These are phyloP conservation scores for Cladopsammia gracilis DNA, from an alignment of 64 coral and sea anemone genomes.

Conservation along the genomic window DNA sequence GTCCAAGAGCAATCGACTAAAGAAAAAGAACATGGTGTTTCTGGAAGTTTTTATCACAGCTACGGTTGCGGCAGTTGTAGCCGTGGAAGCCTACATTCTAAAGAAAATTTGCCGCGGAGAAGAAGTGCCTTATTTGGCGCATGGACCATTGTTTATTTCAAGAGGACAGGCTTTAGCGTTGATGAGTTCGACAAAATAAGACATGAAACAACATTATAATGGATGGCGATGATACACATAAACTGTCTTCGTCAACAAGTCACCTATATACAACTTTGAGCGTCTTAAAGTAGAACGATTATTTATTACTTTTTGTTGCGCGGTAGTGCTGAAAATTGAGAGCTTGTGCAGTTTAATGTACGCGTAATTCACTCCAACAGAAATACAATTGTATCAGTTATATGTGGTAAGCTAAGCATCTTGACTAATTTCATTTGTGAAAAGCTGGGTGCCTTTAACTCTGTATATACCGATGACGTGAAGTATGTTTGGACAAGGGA, in stretches of 20 bases:
- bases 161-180: slow-evolving; percentile 34
- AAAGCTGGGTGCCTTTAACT: too few relatives aligned
- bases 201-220: not conserved
- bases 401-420: too few relatives aligned
- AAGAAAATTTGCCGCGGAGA: slow-evolving; percentile 65
- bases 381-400: too few relatives aligned
- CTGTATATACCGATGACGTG: too few relatives aligned
- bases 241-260: not conserved
- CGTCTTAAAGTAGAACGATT: too few relatives aligned
- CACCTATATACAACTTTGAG: too few relatives aligned
- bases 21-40: slow-evolving; percentile 2
- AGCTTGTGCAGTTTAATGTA: too few relatives aligned
- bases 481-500: too few relatives aligned
- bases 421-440: too few relatives aligned
- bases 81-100: slow-evolving; percentile 28
- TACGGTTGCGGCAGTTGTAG: slow-evolving; percentile 20
- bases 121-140: slow-evolving; percentile 30
- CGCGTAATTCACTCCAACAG: too few relatives aligned
- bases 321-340: too few relatives aligned
- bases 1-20: not conserved
- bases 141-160: slow-evolving; percentile 30
- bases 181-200: not conserved
- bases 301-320: too few relatives aligned
- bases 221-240: not conserved
- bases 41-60: slow-evolving; percentile 47